phyloP scores from a whole-genome alignment of 1,140 invertebrate species.

The Protaetia brevitarsis region DNA sequence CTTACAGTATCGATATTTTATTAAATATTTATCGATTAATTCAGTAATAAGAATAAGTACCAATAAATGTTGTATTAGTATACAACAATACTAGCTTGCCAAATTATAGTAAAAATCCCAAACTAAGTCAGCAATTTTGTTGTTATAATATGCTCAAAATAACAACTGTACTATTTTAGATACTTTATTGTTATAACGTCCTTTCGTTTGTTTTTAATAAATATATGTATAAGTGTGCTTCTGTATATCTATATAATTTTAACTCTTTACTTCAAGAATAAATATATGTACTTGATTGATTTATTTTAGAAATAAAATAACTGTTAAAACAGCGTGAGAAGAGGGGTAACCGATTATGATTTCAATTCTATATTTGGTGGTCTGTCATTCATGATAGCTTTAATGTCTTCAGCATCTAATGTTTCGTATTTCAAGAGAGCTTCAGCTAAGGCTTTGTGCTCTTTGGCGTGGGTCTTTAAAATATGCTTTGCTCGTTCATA shows the following conservation, averaged over 20 bases:
- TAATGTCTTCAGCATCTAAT: constrained; percentile 89
- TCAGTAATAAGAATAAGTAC: background rate
- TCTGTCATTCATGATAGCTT: constrained; percentile 68
- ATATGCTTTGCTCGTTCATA: constrained; percentile 93
- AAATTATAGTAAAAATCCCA: background rate
- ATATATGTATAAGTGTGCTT: background rate
- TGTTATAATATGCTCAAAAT: constrained; percentile 52
- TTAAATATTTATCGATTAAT: background rate
- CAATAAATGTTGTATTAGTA: too few species aligned
- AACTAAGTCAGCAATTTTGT: too few species aligned
- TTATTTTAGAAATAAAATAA: constrained; percentile 20
- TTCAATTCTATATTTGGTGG: constrained; percentile 39
- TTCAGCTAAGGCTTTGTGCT: constrained; percentile 89
- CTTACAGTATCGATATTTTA: background rate
- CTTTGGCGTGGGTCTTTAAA: constrained; percentile 80
- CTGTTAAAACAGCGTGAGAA: background rate
- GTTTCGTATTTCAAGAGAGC: constrained; percentile 96
- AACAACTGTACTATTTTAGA: background rate
- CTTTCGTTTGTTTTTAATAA: background rate
- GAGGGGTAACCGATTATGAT: constrained; percentile 23
- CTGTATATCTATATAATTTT: background rate
- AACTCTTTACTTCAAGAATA: background rate
- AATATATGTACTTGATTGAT: background rate
- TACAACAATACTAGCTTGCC: background rate
- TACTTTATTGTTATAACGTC: background rate